A percentile compares a stretch with the other conserved stretches of the same genome.
These are phyloP conservation scores for Brienomyrus longianalis DNA, from an alignment of 2,113 vertebrate genomes.

Conservation along the genomic window DNA sequence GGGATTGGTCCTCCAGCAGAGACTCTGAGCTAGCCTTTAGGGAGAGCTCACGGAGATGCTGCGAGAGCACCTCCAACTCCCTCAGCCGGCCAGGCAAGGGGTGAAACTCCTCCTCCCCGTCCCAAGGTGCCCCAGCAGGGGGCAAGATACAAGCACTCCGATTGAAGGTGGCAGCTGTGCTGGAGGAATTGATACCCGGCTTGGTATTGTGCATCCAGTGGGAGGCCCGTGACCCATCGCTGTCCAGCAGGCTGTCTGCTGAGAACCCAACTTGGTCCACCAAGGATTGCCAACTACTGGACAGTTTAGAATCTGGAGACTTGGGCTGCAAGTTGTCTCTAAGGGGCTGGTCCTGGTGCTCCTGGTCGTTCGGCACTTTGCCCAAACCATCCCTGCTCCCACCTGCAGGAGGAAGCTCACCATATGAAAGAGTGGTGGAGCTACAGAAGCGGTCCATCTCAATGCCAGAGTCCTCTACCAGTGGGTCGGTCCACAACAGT, in stretches of 20 bases:
- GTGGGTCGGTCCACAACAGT: slow-evolving; percentile 37
- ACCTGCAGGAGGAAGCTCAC: slow-evolving; percentile 26
- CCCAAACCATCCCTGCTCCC: not conserved
- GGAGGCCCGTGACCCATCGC: fast-evolving
- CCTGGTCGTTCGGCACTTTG: slow-evolving; percentile 26
- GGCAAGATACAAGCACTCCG: slow-evolving; percentile 47
- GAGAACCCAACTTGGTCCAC: slow-evolving; percentile 35
- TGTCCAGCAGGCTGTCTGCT: slow-evolving; percentile 23
- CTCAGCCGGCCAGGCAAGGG: slow-evolving; percentile 69
- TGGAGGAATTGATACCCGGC: slow-evolving; percentile 13
- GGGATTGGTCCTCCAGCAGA: slow-evolving; percentile 21
- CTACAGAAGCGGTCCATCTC: slow-evolving; percentile 69
- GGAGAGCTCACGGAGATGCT: slow-evolving; percentile 58
- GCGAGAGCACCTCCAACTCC: slow-evolving; percentile 69
- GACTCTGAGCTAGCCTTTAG: slow-evolving; percentile 42
- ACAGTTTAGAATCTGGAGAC: slow-evolving; percentile 36
- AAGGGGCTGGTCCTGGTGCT: slow-evolving; percentile 27
- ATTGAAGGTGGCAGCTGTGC: slow-evolving; percentile 39
- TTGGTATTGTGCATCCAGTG: slow-evolving; percentile 21
- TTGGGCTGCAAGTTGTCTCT: slow-evolving; percentile 34
- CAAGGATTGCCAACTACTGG: slow-evolving; percentile 25
- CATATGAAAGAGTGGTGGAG: slow-evolving; percentile 51
- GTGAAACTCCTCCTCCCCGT: slow-evolving; percentile 75
- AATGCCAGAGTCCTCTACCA: slow-evolving; percentile 77
- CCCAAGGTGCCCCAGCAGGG: slow-evolving; percentile 37